These are phyloP conservation scores for Doryteuthis pealeii DNA, from an alignment of 1,140 invertebrate genomes.

Conservation along the genomic window DNA sequence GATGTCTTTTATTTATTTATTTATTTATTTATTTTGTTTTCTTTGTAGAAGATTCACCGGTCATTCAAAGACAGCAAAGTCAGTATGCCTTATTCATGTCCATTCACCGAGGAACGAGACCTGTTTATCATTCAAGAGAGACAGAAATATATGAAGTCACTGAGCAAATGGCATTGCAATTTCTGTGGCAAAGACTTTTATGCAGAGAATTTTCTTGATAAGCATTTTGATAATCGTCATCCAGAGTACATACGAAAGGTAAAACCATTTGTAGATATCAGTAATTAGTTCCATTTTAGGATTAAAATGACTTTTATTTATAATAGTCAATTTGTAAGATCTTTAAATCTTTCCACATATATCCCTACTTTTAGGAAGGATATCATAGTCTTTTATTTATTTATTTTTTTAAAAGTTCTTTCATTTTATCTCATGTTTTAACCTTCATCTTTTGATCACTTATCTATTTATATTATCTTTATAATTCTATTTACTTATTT, in stretches of 20 bases:
- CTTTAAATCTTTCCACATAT: too few relatives aligned
- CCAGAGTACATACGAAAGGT: constrained; percentile 82
- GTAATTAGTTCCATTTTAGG: too few relatives aligned
- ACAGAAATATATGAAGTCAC: constrained; percentile 55
- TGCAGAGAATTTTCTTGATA: constrained; percentile 82
- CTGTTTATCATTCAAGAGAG: constrained; percentile 80
- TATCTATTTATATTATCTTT: too few relatives aligned
- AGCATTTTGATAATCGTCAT: constrained; percentile 88
- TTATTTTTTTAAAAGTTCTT: too few relatives aligned
- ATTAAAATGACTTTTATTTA: too few relatives aligned
- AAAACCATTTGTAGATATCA: too few relatives aligned
- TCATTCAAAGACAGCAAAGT: constrained; percentile 82
- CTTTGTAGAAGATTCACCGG: constrained; percentile 78
- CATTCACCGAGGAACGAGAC: constrained; percentile 83
- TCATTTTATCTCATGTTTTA: too few relatives aligned
- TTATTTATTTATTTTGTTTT: constrained; percentile 21
- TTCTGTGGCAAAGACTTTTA: constrained; percentile 91
- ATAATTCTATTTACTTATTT: too few relatives aligned
- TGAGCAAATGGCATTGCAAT: constrained; percentile 85
- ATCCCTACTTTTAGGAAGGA: too few relatives aligned
- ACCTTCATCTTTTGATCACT: too few relatives aligned
- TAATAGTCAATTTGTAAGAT: too few relatives aligned
- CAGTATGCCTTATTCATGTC: constrained; percentile 80
- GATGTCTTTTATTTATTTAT: not conserved
- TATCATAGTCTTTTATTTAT: too few relatives aligned